phyloP scores from a whole-genome alignment of 1,140 invertebrate genomes.

The Diprion similis region DNA sequence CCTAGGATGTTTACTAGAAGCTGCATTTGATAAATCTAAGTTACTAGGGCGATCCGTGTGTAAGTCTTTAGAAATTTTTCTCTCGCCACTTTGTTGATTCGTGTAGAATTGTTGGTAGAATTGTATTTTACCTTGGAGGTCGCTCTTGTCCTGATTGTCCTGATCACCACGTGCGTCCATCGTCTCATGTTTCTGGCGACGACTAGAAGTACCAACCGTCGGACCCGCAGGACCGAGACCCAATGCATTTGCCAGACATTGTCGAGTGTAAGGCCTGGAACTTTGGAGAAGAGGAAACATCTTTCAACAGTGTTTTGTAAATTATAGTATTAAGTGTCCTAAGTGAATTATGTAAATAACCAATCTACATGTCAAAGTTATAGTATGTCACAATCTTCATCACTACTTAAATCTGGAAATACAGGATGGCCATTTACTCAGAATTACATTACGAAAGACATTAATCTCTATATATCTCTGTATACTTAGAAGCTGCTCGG shows the following conservation, averaged over 20 bases:
- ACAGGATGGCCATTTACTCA: no score
- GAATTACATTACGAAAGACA: no score
- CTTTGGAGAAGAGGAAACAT: background rate
- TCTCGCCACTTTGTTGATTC: conserved; percentile 32
- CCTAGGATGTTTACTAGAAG: conserved; percentile 5
- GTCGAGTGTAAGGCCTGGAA: conserved; percentile 51
- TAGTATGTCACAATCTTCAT: no score
- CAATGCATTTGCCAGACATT: conserved; percentile 53
- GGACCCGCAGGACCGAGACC: conserved; percentile 44
- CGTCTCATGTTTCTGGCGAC: conserved; percentile 46
- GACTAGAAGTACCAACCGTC: conserved; percentile 46
- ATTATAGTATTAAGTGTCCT: no score
- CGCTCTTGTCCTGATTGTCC: conserved; percentile 55
- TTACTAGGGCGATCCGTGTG: background rate
- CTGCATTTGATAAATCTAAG: background rate
- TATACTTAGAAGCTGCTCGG: no score
- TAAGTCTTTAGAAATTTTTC: background rate
- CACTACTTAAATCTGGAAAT: no score
- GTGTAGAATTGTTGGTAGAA: conserved; percentile 47
- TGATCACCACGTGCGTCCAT: conserved; percentile 49
- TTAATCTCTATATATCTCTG: no score
- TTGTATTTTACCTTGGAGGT: conserved; percentile 56
- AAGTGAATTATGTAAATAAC: no score
- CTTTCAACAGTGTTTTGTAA: no score
- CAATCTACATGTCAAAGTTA: no score